Conservation (phyloP, 92 coral and sea anemone species). For the Scolanthus callimorphus region DNA sequence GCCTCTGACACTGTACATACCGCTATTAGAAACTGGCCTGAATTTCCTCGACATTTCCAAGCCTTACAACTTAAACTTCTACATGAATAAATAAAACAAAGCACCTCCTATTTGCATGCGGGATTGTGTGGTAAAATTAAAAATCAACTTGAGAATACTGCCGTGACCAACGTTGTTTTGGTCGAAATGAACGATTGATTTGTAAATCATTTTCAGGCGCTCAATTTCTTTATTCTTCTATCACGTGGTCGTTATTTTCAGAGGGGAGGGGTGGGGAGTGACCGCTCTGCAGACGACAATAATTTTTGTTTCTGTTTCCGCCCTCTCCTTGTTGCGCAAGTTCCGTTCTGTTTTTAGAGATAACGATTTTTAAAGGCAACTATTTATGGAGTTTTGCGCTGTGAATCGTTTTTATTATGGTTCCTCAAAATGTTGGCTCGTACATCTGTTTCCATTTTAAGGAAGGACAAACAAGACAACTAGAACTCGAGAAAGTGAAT, state of each 20-base stretch:
- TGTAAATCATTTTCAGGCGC: neutral
- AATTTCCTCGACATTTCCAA: conserved; percentile 76
- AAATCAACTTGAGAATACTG: no score
- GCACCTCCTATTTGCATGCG: neutral
- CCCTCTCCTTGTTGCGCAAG: no score
- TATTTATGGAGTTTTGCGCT: no score
- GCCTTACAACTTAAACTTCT: neutral
- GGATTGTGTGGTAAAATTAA: neutral
- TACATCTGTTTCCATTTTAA: no score
- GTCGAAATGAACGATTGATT: neutral
- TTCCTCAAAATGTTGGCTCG: no score
- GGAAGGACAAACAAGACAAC: no score
- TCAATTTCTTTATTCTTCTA: neutral
- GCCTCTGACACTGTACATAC: conserved; percentile 87
- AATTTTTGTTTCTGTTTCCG: no score
- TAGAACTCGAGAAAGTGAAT: no score
- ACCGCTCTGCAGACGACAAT: no score
- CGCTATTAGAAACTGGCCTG: conserved; percentile 86
- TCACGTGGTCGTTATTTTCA: neutral
- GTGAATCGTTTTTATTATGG: no score
- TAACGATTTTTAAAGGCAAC: no score
- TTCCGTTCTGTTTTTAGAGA: no score
- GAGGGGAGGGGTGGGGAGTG: neutral
- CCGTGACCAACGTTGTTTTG: neutral
- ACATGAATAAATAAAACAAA: conserved; percentile 1